Evolutionary conservation across 1,140 invertebrate genomes (phyloP), one percentile per base, ranked within the genome.

Genomic region (Monochamus saltuarius): DNA sequence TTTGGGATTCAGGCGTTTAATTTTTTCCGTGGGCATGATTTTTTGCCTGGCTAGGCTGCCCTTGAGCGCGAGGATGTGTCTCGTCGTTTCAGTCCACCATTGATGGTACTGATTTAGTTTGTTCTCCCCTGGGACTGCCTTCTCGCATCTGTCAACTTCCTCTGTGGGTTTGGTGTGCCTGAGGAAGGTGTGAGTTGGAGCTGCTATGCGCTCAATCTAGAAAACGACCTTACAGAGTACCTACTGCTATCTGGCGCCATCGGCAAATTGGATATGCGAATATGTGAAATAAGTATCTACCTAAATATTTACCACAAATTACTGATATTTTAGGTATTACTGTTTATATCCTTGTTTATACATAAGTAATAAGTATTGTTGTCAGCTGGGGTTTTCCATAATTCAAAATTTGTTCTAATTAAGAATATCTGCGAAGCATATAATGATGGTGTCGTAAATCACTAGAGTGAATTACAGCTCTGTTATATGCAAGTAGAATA

Each of bases 181-280:
- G n/a, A 80, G 67, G 7, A 78, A 81, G 0, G 82, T 72, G 42
- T 79, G 72, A 1, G 83, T 84, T 8, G 81, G 81, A 1, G 79
- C 77, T n/a, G 76, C 71, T 52, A 84, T 73, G 51, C 82, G 66
- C 34, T 80, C 79, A 29, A 82, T 58, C 72, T 75, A 54, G 51
- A 73, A 68, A 42, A 63, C 9, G 49, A 45, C n/a, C 22, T 29
- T 19, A 9, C 22, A 3, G 22, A 29, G 22, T 6, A 29, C 22
- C n/a, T n/a, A n/a, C n/a, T n/a, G n/a, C n/a, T n/a, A n/a, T 51
- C 19, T 19, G 16, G n/a, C n/a, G n/a, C n/a, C n/a, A n/a, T n/a
- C n/a, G n/a, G n/a, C n/a, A n/a, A n/a, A n/a, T n/a, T n/a, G n/a
- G n/a, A n/a, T n/a, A n/a, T n/a, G 17, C 7, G 16, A 39, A 53